phyloP scores from a whole-genome alignment of 1,140 invertebrate genomes.

The Eueides isabella region DNA sequence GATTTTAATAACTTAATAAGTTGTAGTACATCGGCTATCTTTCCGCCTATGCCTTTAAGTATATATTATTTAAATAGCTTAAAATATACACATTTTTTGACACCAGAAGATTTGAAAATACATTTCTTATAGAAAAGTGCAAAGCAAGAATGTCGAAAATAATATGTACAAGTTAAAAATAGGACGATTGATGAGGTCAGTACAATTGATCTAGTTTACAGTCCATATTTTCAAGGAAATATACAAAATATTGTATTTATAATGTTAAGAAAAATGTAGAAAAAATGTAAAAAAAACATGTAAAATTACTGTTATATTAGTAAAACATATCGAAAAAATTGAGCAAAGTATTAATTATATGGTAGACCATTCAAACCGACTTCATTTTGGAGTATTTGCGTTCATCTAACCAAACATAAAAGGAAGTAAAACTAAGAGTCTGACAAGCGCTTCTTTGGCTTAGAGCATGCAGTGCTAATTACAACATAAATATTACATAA shows the following conservation, averaged over 20 bases:
- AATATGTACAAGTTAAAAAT: not conserved
- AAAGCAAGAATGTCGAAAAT: not conserved
- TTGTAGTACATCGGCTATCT: not conserved
- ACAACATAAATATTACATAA: not conserved
- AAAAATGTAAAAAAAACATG: not conserved
- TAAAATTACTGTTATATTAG: no score
- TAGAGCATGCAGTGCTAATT: constrained; percentile 15
- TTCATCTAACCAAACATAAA: not conserved
- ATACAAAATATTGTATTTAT: no score
- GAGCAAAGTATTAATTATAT: not conserved
- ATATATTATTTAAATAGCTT: not conserved
- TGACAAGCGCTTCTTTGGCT: constrained; percentile 32
- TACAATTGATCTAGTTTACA: not conserved
- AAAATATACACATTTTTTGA: not conserved
- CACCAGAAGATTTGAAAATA: not conserved
- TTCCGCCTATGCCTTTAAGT: not conserved
- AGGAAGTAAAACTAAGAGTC: not conserved
- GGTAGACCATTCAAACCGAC: not conserved
- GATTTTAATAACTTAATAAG: not conserved
- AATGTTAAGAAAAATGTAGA: not conserved
- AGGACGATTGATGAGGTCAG: not conserved
- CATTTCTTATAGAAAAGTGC: not conserved
- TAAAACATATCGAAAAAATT: not conserved
- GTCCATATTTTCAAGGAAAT: not conserved
- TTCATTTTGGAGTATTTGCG: not conserved